These are phyloP conservation scores for Ricordea florida DNA, from an alignment of 92 coral and sea anemone genomes.

Conservation along the genomic window DNA sequence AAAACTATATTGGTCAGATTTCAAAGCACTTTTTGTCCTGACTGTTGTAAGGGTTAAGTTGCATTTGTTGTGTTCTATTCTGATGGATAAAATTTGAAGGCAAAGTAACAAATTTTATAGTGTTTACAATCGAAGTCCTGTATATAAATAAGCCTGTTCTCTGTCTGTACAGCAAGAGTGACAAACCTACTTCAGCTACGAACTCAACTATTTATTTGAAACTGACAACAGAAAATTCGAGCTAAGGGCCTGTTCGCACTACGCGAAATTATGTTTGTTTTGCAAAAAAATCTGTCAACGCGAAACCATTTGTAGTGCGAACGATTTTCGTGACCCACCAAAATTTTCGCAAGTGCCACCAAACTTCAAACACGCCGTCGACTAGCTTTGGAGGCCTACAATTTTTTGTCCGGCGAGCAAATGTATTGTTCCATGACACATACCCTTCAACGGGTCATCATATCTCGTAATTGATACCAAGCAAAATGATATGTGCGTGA, in stretches of 20 bases:
- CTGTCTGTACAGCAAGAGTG: too few relatives aligned
- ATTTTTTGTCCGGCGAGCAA: constrained; percentile 2
- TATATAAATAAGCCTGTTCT: too few relatives aligned
- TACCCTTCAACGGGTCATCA: constrained; percentile 13
- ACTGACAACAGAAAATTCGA: too few relatives aligned
- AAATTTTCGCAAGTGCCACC: constrained; percentile 15
- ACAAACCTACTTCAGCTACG: too few relatives aligned
- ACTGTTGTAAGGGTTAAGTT: constrained; percentile 6
- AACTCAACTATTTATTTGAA: too few relatives aligned
- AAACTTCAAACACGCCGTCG: constrained; percentile 21
- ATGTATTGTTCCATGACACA: constrained; percentile 19
- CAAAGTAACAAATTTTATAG: not conserved
- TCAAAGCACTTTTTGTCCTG: not conserved
- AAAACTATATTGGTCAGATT: not conserved
- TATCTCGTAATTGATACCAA: constrained; percentile 8
- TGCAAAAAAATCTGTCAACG: constrained; percentile 8
- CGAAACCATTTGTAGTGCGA: constrained; percentile 2
- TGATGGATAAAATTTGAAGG: not conserved
- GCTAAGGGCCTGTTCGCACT: not conserved
- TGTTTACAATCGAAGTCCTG: too few relatives aligned
- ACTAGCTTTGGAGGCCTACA: not conserved
- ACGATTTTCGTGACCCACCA: constrained; percentile 4
- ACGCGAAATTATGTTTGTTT: not conserved
- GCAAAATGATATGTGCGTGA: constrained; percentile 5
- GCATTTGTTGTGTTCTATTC: constrained; percentile 9